phyloP scores from a whole-genome alignment of 2,888 invertebrate genomes.

The Barypeithes pellucidus region DNA sequence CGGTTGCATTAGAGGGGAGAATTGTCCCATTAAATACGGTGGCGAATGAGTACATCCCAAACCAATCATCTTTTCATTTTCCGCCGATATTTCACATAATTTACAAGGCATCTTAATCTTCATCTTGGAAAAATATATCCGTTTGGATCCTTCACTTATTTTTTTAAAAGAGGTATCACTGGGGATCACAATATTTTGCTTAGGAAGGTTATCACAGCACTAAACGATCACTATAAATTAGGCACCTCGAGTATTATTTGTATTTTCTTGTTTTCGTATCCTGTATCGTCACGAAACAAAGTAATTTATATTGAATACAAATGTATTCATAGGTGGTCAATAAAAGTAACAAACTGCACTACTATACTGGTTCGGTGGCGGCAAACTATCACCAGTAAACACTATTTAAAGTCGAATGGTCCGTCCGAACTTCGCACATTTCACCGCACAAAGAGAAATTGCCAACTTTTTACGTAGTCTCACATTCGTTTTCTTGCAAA shows the following conservation, averaged over 20 bases:
- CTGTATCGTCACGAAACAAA: conserved; percentile 18
- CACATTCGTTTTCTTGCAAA: conserved; percentile 40
- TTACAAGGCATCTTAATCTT: conserved; percentile 69
- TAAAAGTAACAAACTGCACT: conserved; percentile 54
- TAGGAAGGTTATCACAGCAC: conserved; percentile 61
- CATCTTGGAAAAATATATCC: conserved; percentile 56
- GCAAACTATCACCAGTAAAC: conserved; percentile 15
- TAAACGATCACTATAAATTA: conserved; percentile 40
- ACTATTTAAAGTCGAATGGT: conserved; percentile 25
- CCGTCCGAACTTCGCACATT: conserved; percentile 36
- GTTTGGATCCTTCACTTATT: conserved; percentile 5
- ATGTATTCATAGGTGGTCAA: conserved; percentile 53
- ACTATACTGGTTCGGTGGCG: conserved; percentile 42
- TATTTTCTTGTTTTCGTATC: background rate
- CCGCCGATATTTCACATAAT: conserved; percentile 67
- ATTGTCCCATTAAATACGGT: conserved; percentile 61
- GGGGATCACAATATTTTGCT: conserved; percentile 59
- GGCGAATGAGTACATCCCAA: conserved; percentile 66
- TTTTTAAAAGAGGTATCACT: conserved; percentile 54
- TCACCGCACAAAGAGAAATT: conserved; percentile 39
- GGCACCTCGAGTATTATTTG: conserved; percentile 23
- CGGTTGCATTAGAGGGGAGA: conserved; percentile 60
- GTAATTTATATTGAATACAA: conserved; percentile 17
- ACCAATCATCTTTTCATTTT: conserved; percentile 63
- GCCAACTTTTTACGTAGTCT: conserved; percentile 36